Base-by-base conservation (phyloP, 2,888 invertebrate species). In the Agrochola litura region DNA sequence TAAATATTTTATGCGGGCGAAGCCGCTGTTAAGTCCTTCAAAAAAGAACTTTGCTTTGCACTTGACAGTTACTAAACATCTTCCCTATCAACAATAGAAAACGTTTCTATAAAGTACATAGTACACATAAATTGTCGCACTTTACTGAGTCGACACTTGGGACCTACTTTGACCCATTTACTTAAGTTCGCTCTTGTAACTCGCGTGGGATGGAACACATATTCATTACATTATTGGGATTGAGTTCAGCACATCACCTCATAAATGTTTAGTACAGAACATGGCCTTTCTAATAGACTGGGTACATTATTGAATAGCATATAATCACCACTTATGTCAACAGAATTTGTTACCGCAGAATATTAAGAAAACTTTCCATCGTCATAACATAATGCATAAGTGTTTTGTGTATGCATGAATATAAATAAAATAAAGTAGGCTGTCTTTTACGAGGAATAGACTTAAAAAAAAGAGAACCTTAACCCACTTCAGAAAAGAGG, bases 221-320 rank as follows among this genome's bases (percentile, higher is more conserved):
- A 83, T 82, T 83, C 83, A 82, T 82, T 83, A 79, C 83, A 78
- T 78, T 82, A 82, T 79, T 72, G 79, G 67, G 79, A 82, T 79
- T 79, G 84, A 74, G 79, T 67, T 79, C 46, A 79, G 69, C 58
- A 70, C 69, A 67, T 83, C 67, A 65, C 64, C 37, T 56, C 82
- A 67, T 83, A 77, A 83, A 82, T 66, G 65, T 82, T 82, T 73
- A 82, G 69, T 81, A 60, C 41, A 73, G 68, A 72, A 83, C 68
- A 63, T 63, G 56, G 66, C 14, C 37, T 79, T 67, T 69, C 82
- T 80, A 70, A 82, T 66, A 70, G 69, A 61, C 77, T 61, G 19
- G 66, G 43, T 82, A 67, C 77, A 56, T 76, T 82, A 70, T 82
- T 66, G 54, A 66, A 76, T 70, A 60, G 22, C 16, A 6, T 65